These are phyloP conservation scores for Eleginops maclovinus DNA, from an alignment of 2,113 vertebrate genomes.

Conservation along the genomic window DNA sequence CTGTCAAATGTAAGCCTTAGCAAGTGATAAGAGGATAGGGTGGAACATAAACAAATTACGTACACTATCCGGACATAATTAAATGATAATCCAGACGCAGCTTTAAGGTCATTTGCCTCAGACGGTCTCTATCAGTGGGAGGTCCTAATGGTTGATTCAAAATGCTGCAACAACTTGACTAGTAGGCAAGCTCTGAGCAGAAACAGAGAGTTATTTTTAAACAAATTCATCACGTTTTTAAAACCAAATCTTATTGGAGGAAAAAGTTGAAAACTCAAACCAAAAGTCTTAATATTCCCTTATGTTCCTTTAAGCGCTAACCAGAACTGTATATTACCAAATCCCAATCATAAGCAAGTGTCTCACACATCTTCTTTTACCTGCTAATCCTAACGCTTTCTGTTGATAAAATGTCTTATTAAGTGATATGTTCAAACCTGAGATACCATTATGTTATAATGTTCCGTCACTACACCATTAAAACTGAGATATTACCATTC, in stretches of 20 bases:
- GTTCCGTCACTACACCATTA: constrained; percentile 51
- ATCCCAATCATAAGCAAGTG: constrained; percentile 14
- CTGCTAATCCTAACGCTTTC: constrained; percentile 27
- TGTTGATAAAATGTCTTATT: constrained; percentile 55
- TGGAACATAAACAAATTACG: constrained; percentile 20
- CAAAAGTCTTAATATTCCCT: constrained; percentile 48
- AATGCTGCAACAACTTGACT: constrained; percentile 26
- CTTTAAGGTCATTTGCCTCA: constrained; percentile 53
- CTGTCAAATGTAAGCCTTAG: constrained; percentile 35
- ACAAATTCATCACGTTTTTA: constrained; percentile 16
- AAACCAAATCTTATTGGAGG: constrained; percentile 55
- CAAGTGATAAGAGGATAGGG: constrained; percentile 23
- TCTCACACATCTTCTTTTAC: constrained; percentile 14
- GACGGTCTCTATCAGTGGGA: constrained; percentile 22
- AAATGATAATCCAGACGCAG: constrained; percentile 40
- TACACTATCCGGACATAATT: constrained; percentile 30
- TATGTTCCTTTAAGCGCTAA: constrained; percentile 24
- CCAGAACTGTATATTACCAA: constrained; percentile 39
- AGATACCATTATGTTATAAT: constrained; percentile 70
- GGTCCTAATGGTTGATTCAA: constrained; percentile 28
- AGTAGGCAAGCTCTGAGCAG: constrained; percentile 30
- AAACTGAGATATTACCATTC: constrained; percentile 54
- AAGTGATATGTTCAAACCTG: constrained; percentile 78
- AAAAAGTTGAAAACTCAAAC: constrained; percentile 52
- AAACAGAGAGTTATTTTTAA: constrained; percentile 42